Base-by-base conservation (phyloP, 2,113 vertebrate genomes). In the Laticauda laticaudata region DNA sequence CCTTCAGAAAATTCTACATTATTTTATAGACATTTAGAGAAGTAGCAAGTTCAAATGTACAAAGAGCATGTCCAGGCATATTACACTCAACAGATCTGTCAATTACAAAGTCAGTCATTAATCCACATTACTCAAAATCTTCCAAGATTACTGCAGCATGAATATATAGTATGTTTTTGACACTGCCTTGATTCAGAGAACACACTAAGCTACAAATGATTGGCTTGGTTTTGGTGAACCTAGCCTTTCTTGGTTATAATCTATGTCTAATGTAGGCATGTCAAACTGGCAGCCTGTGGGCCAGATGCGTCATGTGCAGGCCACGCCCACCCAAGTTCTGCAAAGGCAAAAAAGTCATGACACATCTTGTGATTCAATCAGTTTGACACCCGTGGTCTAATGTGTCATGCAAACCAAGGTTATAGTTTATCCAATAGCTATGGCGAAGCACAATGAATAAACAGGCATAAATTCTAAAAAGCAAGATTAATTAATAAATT, bases 81-180 rank as follows among this genome's bases (percentile, higher is more conserved):
- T 11, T 75, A 92, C 91, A n/a, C 0, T 5, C 48, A 88, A 53
- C 20, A 45, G 53, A 94, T 90, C 89, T 56, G 39, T 89, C 92
- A 86, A 43, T 45, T 91, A 86, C 92, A 18, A 87, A 75, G 88
- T 86, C 88, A 89, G 86, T 88, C 87, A 94, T 93, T 91, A 93
- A 95, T 29, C 93, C 91, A 89, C 48, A 69, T 23, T 91, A 48
- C 29, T 53, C 21, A 95, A 81, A 81, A 86, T 90, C 86, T 92
- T 89, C 87, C 11, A 39, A 64, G 81, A 92, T 93, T 48, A 94
- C 2, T 4, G 29, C 75, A 81, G 20, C 34, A 81, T 29, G 93
- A 1, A 92, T 26, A 93, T 92, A 57, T 87, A 92, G 86, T 92
- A 81, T 92, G 55, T 43, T 23, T 26, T 51, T 86, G 85, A 92